Conservation (phyloP, 2,113 vertebrate species). For the Eretmochelys imbricata region DNA sequence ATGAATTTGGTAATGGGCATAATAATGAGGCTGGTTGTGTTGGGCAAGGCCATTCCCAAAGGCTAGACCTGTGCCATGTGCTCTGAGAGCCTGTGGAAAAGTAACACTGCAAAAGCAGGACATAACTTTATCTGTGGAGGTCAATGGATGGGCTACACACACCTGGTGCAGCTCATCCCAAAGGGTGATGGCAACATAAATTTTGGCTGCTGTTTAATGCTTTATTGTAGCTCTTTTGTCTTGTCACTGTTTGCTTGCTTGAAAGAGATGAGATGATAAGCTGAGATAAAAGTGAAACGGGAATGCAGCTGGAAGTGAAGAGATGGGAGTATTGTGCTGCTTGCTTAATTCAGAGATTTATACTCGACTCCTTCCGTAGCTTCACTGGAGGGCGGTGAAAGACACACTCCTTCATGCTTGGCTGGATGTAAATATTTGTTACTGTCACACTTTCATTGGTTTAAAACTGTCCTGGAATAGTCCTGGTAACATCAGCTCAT, state of each 20-base stretch:
- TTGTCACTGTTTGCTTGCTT: neutral
- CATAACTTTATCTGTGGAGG: neutral
- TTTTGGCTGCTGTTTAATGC: neutral
- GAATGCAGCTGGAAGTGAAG: neutral
- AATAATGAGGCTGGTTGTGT: neutral
- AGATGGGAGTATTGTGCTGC: neutral
- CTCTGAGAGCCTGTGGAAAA: accelerated
- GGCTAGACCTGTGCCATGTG: neutral
- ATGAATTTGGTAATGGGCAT: neutral
- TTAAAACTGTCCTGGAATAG: neutral
- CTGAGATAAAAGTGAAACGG: neutral
- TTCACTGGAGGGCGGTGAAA: neutral
- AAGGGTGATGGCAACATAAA: neutral
- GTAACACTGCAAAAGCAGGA: neutral
- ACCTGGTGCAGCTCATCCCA: neutral
- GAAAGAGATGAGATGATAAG: neutral
- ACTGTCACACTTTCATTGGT: neutral
- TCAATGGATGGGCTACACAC: neutral
- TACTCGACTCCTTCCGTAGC: neutral
- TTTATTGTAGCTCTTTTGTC: neutral
- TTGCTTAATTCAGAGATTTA: neutral
- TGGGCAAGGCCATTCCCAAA: accelerated
- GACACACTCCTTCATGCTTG: neutral
- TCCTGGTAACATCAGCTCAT: neutral
- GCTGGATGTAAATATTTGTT: neutral